These are phyloP conservation scores for Lagria hirta DNA, from an alignment of 2,888 invertebrate genomes.

Conservation along the genomic window DNA sequence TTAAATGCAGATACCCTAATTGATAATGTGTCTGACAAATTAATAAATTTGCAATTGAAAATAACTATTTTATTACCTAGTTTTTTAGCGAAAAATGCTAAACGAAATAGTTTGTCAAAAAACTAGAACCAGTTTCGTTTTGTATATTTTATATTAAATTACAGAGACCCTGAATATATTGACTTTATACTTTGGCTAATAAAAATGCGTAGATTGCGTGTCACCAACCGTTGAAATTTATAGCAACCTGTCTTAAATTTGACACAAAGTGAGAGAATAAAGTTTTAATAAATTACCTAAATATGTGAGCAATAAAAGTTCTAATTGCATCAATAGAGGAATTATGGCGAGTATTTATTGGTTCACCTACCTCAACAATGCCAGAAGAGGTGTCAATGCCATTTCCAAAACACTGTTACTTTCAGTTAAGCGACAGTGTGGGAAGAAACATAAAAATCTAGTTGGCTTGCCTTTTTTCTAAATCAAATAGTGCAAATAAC, in stretches of 20 bases:
- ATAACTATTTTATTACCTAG: too few relatives aligned
- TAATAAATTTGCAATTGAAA: too few relatives aligned
- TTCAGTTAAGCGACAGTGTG: conserved; percentile 7
- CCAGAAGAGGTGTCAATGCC: conserved; percentile 3
- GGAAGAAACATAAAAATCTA: conserved; percentile 17
- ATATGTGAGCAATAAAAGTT: conserved; percentile 19
- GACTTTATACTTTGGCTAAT: conserved; percentile 24
- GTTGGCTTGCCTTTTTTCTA: too few relatives aligned
- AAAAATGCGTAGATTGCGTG: conserved; percentile 27
- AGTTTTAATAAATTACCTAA: conserved; percentile 21
- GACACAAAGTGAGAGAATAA: conserved; percentile 19
- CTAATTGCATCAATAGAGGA: conserved; percentile 10
- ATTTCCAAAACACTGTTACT: conserved; percentile 8
- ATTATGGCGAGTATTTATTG: conserved; percentile 5
- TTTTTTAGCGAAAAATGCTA: too few relatives aligned
- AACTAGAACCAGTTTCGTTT: conserved; percentile 24
- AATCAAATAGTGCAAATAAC: too few relatives aligned
- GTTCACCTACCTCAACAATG: conserved; percentile 4
- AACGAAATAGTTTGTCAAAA: too few relatives aligned
- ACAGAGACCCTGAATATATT: conserved; percentile 19
- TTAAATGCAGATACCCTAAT: too few relatives aligned
- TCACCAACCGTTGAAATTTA: conserved; percentile 19
- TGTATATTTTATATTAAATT: too few relatives aligned
- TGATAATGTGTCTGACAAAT: too few relatives aligned
- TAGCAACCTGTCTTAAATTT: conserved; percentile 18